These are phyloP conservation scores for Craterocephalus amniculus DNA, from an alignment of 2,797 vertebrate species.

Conservation along the genomic window DNA sequence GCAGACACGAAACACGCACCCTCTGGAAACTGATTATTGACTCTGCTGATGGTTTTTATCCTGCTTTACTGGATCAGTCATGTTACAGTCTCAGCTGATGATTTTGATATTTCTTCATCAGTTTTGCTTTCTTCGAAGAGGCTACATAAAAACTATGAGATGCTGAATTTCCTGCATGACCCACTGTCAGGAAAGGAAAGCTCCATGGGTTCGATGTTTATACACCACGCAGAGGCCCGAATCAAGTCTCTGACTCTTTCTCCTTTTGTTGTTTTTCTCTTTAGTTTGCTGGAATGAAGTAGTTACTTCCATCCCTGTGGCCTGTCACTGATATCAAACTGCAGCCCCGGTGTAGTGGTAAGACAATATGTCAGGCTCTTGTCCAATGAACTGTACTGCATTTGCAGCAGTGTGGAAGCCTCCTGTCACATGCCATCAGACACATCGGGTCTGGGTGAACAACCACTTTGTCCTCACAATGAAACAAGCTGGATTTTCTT, in stretches of 20 bases:
- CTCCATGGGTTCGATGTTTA: neutral
- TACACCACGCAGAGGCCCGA: neutral
- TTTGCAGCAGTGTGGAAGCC: constrained; percentile 16
- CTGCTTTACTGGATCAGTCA: neutral
- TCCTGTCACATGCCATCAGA: constrained; percentile 39
- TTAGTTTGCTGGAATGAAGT: neutral
- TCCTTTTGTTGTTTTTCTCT: neutral
- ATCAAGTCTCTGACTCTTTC: neutral
- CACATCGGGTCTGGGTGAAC: constrained; percentile 9
- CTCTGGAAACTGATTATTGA: neutral
- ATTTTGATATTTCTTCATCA: neutral
- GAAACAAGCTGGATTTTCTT: constrained; percentile 13
- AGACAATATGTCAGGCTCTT: constrained; percentile 4
- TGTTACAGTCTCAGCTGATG: neutral
- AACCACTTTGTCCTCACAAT: constrained; percentile 29
- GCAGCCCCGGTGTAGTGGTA: neutral
- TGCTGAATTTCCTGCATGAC: neutral
- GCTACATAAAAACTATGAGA: neutral
- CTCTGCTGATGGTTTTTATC: neutral
- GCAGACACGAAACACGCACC: neutral
- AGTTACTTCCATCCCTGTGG: neutral
- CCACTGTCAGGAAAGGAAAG: neutral
- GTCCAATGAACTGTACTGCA: constrained; percentile 19
- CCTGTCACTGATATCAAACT: constrained; percentile 11
- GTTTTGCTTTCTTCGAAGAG: too few species aligned